Evolutionary conservation across 92 coral and sea anemone species (phyloP).

Genomic region (Heteractis magnifica): DNA sequence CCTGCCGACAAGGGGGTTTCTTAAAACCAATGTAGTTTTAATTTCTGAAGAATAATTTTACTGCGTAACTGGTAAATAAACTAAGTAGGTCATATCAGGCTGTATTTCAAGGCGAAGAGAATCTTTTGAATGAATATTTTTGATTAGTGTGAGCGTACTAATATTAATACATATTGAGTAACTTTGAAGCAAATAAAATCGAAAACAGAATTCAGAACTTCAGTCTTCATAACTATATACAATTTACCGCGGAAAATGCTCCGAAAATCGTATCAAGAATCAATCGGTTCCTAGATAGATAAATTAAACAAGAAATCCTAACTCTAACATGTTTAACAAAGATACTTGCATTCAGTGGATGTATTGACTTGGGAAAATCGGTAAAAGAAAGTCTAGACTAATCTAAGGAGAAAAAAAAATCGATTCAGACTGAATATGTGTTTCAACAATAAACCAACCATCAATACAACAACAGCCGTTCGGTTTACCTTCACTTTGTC

Average conservation of each 20-base stretch:
- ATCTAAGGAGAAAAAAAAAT: not conserved
- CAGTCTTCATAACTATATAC: too few relatives aligned
- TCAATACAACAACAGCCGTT: not conserved
- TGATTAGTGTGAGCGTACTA: too few relatives aligned
- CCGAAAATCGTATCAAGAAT: not conserved
- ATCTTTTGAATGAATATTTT: too few relatives aligned
- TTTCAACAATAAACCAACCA: not conserved
- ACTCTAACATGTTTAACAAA: not conserved
- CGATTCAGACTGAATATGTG: not conserved
- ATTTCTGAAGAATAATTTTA: not conserved
- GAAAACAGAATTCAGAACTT: too few relatives aligned
- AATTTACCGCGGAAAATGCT: too few relatives aligned
- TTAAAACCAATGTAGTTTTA: not conserved
- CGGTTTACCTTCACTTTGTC: not conserved
- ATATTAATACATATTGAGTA: too few relatives aligned
- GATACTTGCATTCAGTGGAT: not conserved
- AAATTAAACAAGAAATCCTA: not conserved
- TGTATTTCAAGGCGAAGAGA: not conserved
- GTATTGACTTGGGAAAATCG: not conserved
- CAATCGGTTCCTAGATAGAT: not conserved
- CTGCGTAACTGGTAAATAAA: not conserved
- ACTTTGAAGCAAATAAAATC: too few relatives aligned
- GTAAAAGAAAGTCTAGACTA: not conserved
- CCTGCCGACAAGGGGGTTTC: not conserved
- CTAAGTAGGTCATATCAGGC: not conserved